Conservation (phyloP, 2,888 invertebrate species). For the Anorthoa munda region DNA sequence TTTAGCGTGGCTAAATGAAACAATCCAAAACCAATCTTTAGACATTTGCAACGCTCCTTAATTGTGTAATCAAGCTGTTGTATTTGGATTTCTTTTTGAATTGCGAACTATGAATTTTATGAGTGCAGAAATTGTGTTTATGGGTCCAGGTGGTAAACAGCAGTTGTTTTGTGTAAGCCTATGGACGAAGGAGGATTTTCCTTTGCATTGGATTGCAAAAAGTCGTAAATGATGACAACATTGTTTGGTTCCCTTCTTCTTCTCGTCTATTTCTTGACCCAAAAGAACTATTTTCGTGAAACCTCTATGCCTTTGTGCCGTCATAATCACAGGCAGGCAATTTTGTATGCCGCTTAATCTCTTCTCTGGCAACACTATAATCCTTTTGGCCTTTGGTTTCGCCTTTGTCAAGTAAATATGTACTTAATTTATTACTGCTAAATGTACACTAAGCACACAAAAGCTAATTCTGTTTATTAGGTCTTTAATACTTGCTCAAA, state of each 20-base stretch:
- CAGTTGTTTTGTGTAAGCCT: not conserved
- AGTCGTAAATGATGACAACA: not conserved
- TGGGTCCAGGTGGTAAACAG: too few relatives aligned
- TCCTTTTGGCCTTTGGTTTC: constrained; percentile 46
- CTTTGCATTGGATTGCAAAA: not conserved
- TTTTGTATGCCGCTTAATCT: constrained; percentile 23
- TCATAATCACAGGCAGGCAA: constrained; percentile 2
- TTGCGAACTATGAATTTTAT: constrained; percentile 13
- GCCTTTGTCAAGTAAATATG: constrained; percentile 56
- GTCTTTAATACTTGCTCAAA: constrained; percentile 53
- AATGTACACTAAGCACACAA: constrained; percentile 41
- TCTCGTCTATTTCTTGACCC: not conserved
- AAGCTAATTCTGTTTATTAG: constrained; percentile 55
- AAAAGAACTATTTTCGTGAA: not conserved
- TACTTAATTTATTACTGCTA: constrained; percentile 56
- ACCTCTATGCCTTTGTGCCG: not conserved
- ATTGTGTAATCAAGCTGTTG: constrained; percentile 62
- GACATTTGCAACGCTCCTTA: constrained; percentile 64
- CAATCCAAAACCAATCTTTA: constrained; percentile 62
- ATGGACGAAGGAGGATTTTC: not conserved
- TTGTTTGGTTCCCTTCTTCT: not conserved
- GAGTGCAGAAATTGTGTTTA: not conserved
- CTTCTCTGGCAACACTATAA: constrained; percentile 38
- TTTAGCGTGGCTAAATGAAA: constrained; percentile 58
- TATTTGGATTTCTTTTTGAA: constrained; percentile 31